Evolutionary conservation across 1,140 invertebrate species (phyloP), one percentile per base, ranked within the genome.

Genomic region (Drosophila pectinifera): DNA sequence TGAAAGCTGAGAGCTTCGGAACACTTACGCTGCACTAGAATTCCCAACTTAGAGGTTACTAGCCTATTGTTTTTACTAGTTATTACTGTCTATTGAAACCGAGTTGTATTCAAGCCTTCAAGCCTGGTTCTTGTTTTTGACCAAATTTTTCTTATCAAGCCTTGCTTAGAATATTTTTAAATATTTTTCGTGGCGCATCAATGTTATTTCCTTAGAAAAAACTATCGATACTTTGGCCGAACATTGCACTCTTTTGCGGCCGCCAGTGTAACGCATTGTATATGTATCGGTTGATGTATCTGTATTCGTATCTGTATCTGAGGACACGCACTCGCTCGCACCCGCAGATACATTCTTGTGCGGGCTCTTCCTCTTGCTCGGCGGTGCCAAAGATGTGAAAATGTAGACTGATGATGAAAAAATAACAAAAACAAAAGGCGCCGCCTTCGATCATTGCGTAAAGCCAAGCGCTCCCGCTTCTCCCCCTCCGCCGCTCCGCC

Each of bases 371-470:
- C 20, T 22, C 45, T 55, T 13, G 24, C 2, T 62, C 31, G 43
- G 28, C 67, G 56, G 34, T 72, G 70, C 49, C 67, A 64, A 73
- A 78, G 76, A 79, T 82, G 84, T 88, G 84, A 89, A 83, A 86
- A 70, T 67, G 83, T 86, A 83, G 83, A 83, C 86, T 72, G 79
- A 89, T 72, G 79, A 89, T 86, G 82, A 83, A 73, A 73, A 73
- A 63, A 38, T 51, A 72, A 64, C 69, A 78, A 88, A 78, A 88
- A 68, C 74, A 55, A 75, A 77, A 73, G 58, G 78, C 83, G 45
- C 51, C 59, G 61, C 45, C 73, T 39, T 57, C 72, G 83, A 88
- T 88, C 83, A 89, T 88, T 88, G 83, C 83, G 83, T 88, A 88
- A 88, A 88, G 83, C 88, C 78, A 67, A 59, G 75, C 36, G 59